Conservation (phyloP, 1,140 invertebrate genomes). For the Rhyzopertha dominica region DNA sequence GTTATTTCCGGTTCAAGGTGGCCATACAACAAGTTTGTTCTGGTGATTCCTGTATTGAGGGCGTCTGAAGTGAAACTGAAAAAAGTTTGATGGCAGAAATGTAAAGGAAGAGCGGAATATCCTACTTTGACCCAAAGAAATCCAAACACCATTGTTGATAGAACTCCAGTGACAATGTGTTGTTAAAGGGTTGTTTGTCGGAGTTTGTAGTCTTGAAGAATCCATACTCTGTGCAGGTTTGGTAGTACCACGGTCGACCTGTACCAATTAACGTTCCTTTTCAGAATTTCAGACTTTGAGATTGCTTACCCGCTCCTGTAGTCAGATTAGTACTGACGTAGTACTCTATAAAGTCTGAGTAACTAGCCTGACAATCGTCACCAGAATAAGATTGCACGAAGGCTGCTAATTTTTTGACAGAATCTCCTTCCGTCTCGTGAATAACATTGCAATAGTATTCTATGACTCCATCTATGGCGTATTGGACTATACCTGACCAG, state of each 20-base stretch:
- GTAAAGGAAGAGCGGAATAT: neutral
- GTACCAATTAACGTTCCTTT: no score
- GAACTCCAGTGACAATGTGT: slow-evolving; percentile 53
- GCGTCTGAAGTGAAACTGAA: slow-evolving; percentile 1
- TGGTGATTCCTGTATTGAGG: slow-evolving; percentile 30
- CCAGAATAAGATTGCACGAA: no score
- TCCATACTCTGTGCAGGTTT: slow-evolving; percentile 79
- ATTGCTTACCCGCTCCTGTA: no score
- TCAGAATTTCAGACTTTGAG: no score
- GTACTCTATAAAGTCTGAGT: no score
- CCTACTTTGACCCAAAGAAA: slow-evolving; percentile 49
- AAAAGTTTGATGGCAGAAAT: neutral
- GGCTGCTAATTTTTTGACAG: no score
- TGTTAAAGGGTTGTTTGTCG: slow-evolving; percentile 58
- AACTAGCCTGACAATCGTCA: no score
- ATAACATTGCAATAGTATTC: no score
- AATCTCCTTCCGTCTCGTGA: no score
- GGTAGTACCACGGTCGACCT: slow-evolving; percentile 69
- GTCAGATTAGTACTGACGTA: no score
- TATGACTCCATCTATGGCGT: no score
- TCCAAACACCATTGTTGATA: slow-evolving; percentile 61
- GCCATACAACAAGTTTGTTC: slow-evolving; percentile 59
- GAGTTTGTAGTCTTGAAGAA: slow-evolving; percentile 69
- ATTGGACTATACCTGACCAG: no score
- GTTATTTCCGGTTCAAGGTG: slow-evolving; percentile 52